Evolutionary conservation across 2,113 vertebrate species (phyloP), one percentile per base, ranked within the genome.

Genomic region (Eira barbara): DNA sequence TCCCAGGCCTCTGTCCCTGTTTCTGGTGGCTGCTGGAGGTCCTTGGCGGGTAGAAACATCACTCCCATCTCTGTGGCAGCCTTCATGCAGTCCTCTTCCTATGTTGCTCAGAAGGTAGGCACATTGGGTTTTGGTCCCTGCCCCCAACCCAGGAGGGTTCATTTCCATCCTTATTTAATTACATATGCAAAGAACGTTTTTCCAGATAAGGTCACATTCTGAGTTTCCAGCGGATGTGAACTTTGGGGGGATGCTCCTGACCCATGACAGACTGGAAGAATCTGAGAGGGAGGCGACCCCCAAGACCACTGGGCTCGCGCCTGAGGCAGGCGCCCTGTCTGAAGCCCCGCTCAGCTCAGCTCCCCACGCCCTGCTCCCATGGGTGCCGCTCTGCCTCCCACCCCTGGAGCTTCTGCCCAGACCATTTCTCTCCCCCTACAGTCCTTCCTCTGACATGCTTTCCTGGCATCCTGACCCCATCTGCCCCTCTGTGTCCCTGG

Each of bases 391-490:
- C 63, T 25, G 23, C 36, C 13, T 34, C 13, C 69, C 7, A 21
- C 36, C 34, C 31, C 49, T 81, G 63, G 4, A 14, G 2, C 12
- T 47, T 20, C 31, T 61, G 6, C 7, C 67, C 55, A 52, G n/a
- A 29, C 21, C 11, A 7, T 21, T 52, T 73, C 52, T 36, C 39
- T 57, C 12, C 6, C 45, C 13, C 73, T 10, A 27, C 27, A 52
- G 4, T 23, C 6, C 55, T 27, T 21, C 31, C 7, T 36, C 6
- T 0, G 6, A 14, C 0, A 0, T 21, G 47, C 69, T 39, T 13
- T 45, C 31, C 36, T 29, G 45, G 45, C 5, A 13, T 57, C 25
- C 59, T 23, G 42, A 13, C 17, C 15, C 14, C 12, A 0, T 21
- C 42, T 18, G 9, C 23, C 34, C 49, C 14, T 12, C 45, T 55